These are phyloP conservation scores for Anser brachyrhynchus DNA, from an alignment of 2,113 vertebrate species.

Conservation along the genomic window DNA sequence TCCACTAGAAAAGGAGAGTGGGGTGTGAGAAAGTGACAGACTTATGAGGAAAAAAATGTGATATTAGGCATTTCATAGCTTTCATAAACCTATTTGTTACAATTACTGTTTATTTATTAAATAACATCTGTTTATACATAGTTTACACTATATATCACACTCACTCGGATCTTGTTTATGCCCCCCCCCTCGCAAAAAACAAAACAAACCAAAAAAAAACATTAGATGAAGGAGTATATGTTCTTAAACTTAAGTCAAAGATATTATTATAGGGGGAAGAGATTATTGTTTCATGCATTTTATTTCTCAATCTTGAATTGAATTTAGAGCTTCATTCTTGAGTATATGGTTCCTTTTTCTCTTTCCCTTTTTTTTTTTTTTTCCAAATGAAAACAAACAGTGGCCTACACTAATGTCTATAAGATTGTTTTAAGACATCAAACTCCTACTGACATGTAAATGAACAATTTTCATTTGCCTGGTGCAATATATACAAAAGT, in stretches of 20 bases:
- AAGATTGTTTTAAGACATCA: conserved; percentile 8
- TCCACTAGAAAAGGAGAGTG: neutral
- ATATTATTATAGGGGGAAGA: neutral
- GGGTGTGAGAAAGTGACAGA: neutral
- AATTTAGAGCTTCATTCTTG: neutral
- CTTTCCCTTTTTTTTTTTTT: neutral
- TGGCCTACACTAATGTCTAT: neutral
- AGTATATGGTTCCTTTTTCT: neutral
- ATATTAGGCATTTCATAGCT: neutral
- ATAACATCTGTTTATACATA: neutral
- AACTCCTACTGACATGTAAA: conserved; percentile 1
- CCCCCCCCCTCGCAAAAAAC: neutral
- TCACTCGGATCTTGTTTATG: neutral
- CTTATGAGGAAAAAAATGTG: neutral
- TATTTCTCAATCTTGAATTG: neutral
- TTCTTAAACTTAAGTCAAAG: neutral
- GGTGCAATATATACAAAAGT: conserved; percentile 37
- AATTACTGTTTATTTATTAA: neutral
- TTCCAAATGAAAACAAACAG: neutral
- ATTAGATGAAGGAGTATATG: neutral
- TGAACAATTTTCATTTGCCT: conserved; percentile 15
- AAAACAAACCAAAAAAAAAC: neutral
- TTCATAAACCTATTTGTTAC: neutral
- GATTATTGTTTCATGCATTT: neutral
- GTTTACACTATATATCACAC: neutral